Conservation (phyloP, 2,888 invertebrate species). For the Metalampra italica region DNA sequence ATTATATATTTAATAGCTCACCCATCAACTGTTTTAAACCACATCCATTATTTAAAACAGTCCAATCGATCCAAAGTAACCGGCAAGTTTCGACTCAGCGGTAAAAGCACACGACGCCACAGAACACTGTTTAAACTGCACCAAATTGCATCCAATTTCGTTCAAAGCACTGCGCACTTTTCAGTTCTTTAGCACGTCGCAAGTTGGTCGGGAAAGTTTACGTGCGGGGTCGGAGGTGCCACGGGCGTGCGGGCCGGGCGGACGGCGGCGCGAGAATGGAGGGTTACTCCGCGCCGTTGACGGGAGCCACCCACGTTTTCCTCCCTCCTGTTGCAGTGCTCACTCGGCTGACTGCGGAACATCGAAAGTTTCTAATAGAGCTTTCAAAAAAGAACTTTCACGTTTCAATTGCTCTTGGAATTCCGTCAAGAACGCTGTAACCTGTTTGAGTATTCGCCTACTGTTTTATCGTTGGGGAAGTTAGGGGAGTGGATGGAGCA, state of each 20-base stretch:
- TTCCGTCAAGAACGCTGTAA: not conserved
- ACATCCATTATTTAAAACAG: slow-evolving; percentile 1
- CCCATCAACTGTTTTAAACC: not conserved
- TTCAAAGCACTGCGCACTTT: slow-evolving; percentile 27
- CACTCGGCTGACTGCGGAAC: slow-evolving; percentile 21
- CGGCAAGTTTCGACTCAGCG: slow-evolving; percentile 1
- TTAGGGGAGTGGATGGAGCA: no score
- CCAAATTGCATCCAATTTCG: slow-evolving; percentile 46
- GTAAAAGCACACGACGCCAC: slow-evolving; percentile 8
- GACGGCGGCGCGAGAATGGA: slow-evolving; percentile 28
- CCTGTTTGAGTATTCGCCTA: not conserved
- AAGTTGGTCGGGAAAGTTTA: slow-evolving; percentile 38
- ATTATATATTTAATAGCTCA: not conserved
- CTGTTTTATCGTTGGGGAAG: no score
- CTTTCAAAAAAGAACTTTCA: not conserved
- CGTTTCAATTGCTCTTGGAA: not conserved
- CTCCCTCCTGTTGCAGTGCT: slow-evolving; percentile 43
- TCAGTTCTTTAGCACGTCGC: not conserved
- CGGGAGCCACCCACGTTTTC: slow-evolving; percentile 29
- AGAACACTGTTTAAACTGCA: slow-evolving; percentile 30
- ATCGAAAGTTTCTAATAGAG: not conserved
- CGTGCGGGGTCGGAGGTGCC: slow-evolving; percentile 14
- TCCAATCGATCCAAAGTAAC: slow-evolving; percentile 4
- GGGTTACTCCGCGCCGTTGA: slow-evolving; percentile 6
- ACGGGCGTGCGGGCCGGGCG: slow-evolving; percentile 16